A percentile compares a stretch with the other conserved stretches of the same genome.
Evolutionary conservation across 2,797 vertebrate genomes (phyloP).

Genomic region (Sorex maritimensis): DNA sequence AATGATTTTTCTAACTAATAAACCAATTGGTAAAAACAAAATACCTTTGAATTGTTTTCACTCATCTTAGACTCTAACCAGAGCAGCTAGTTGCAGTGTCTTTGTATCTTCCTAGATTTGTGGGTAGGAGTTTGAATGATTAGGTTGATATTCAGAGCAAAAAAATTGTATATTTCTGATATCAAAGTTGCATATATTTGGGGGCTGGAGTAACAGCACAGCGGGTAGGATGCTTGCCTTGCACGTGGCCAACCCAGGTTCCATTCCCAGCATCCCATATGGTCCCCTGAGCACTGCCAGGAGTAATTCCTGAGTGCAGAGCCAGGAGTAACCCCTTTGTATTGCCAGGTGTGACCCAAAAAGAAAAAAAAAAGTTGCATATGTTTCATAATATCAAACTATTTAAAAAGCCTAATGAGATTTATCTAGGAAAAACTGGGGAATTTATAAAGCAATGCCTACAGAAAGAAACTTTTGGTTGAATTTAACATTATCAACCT

Average conservation of each 20-base stretch:
- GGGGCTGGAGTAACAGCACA: no score
- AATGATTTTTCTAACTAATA: neutral
- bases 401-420: neutral
- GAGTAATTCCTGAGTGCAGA: no score
- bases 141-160: neutral
- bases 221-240: no score
- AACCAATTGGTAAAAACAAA: neutral
- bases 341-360: no score
- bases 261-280: no score
- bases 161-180: neutral
- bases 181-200: neutral
- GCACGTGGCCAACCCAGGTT: no score
- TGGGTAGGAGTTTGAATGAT: neutral
- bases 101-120: neutral
- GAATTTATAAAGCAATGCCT: neutral
- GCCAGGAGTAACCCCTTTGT: no score
- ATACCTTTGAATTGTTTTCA: neutral
- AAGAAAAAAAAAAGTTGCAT: neutral
- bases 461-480: conserved; percentile 25
- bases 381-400: neutral
- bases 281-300: no score
- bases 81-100: neutral
- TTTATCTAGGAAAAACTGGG: neutral
- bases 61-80: neutral
- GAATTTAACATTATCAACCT: neutral